Evolutionary conservation across 2,113 vertebrate genomes (phyloP).

Genomic region (Azemiops feae): DNA sequence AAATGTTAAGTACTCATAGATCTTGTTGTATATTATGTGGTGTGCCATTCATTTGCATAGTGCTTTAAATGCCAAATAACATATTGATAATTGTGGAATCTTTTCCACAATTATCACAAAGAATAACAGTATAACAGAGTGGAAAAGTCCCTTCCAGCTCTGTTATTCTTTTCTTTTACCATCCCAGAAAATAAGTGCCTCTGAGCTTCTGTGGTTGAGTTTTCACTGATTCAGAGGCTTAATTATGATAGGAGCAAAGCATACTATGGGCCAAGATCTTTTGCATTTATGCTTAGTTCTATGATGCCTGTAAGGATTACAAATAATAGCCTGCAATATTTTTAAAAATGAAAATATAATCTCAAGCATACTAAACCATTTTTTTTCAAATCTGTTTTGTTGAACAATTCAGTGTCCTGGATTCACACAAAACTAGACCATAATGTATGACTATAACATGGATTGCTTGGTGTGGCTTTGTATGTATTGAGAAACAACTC

Average conservation of each 20-base stretch:
- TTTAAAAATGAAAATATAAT: conserved; percentile 15
- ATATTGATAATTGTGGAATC: conserved; percentile 49
- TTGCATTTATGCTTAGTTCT: conserved; percentile 35
- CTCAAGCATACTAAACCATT: not conserved
- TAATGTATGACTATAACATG: not conserved
- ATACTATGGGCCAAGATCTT: conserved; percentile 47
- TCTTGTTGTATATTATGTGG: conserved; percentile 53
- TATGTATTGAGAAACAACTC: not conserved
- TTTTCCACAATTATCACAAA: too few relatives aligned
- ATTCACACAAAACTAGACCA: not conserved
- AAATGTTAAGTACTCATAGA: conserved; percentile 39
- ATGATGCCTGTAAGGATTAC: conserved; percentile 1
- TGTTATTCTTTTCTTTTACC: conserved; percentile 47
- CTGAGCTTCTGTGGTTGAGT: conserved; percentile 38
- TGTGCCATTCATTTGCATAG: conserved; percentile 48
- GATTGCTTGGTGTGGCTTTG: not conserved
- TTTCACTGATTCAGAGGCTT: conserved; percentile 39
- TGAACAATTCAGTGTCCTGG: not conserved
- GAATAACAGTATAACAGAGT: too few relatives aligned
- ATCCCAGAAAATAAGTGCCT: conserved; percentile 47
- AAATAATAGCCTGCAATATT: conserved; percentile 17
- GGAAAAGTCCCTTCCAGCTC: too few relatives aligned
- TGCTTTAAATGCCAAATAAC: conserved; percentile 55
- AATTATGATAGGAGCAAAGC: not conserved
- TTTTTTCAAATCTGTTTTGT: not conserved